Evolutionary conservation across 2,113 vertebrate species (phyloP), one percentile per base, ranked within the genome.

Genomic region (Trichomycterus rosablanca): DNA sequence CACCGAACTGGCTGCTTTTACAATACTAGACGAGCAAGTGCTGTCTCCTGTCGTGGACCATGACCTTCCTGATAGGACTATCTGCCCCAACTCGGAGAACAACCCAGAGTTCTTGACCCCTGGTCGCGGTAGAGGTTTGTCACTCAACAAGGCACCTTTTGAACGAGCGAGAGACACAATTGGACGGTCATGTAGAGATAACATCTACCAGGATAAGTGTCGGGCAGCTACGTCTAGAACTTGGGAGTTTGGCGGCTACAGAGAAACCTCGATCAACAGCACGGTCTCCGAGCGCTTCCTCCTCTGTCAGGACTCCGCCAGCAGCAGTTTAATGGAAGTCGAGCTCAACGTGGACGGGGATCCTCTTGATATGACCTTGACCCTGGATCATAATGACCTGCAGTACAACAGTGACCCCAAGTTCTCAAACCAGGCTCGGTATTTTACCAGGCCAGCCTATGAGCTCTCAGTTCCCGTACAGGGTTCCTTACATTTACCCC

Each of bases 301-400:
- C 1, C 11, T 86, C 18, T 77, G 76, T 58, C 64, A 83, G n/a
- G 74, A 82, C 73, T 83, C 81, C 1, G 77, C 70, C 52, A 76
- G 77, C 42, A 90, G 88, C 65, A 84, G 83, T 48, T 86, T 90
- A 20, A 74, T 83, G 64, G 92, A 95, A 71, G 50, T 92, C 1
- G 90, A 89, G 66, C 59, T 86, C 2, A 86, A 84, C 61, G 86
- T 88, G 1, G 87, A 89, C 40, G 90, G 84, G 24, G 90, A 88
- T 56, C 79, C 86, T 4, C 70, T 80, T 55, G 88, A 89, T 2
- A 61, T 56, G 1, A 78, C 85, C 23, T 30, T 86, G 4, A 80
- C 77, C 18, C 68, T 60, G 0, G 71, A 44, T 64, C 69, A 64
- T 67, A 54, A 0, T 71, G 61, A 35, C 20, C 20, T 19, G 23